Evolutionary conservation across 2,113 vertebrate genomes (phyloP).

Genomic region (Ameiurus melas): DNA sequence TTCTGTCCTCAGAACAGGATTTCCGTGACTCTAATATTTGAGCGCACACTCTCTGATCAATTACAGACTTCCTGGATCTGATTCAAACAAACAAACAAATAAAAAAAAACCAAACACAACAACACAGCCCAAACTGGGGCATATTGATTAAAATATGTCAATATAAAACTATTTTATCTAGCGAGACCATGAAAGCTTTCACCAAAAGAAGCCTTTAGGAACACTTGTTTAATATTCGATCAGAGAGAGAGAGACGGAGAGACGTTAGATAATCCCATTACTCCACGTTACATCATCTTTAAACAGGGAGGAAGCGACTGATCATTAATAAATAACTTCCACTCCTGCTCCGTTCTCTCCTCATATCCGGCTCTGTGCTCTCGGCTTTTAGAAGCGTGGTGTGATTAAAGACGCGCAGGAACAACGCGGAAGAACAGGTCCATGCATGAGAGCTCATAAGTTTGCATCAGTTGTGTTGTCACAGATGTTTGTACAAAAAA

Average conservation of each 20-base stretch:
- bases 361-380: neutral
- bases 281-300: neutral
- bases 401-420: neutral
- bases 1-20: neutral
- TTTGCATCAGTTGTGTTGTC: no score
- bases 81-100: no score
- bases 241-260: neutral
- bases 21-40: neutral
- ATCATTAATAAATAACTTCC: conserved; percentile 21
- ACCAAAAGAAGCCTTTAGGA: neutral
- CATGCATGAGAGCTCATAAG: neutral
- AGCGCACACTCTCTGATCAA: neutral
- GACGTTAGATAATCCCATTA: conserved; percentile 1
- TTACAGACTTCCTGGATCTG: neutral
- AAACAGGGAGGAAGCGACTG: neutral
- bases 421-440: no score
- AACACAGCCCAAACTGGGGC: neutral
- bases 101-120: neutral
- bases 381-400: neutral
- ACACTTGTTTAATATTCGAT: neutral
- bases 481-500: no score
- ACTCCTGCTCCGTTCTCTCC: neutral
- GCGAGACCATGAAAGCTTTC: neutral
- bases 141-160: neutral
- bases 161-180: neutral